Conservation (phyloP, 2,888 invertebrate genomes). For the Agrochola lychnidis region DNA sequence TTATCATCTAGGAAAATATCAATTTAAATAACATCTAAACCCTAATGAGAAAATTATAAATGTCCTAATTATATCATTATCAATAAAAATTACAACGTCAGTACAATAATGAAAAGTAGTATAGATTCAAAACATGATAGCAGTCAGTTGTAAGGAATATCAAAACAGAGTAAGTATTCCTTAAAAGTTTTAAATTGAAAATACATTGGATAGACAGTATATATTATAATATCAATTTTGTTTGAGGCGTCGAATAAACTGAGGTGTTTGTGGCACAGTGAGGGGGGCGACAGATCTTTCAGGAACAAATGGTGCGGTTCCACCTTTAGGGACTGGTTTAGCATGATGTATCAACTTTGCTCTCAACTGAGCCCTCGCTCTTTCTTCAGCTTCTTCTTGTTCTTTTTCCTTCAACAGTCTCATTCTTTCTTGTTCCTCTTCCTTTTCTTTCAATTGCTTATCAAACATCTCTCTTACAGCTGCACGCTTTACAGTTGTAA, state of each 20-base stretch:
- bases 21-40: constrained; percentile 44
- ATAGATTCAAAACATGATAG: constrained; percentile 60
- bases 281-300: constrained; percentile 88
- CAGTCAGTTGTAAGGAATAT: constrained; percentile 48
- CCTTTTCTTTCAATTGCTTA: constrained; percentile 88
- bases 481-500: constrained; percentile 92
- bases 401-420: constrained; percentile 82
- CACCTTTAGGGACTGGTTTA: constrained; percentile 88
- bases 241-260: constrained; percentile 84
- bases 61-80: constrained; percentile 40
- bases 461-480: constrained; percentile 92
- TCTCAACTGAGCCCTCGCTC: constrained; percentile 88
- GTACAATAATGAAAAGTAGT: constrained; percentile 51
- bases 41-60: constrained; percentile 44
- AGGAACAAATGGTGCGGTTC: constrained; percentile 86
- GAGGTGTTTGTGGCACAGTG: constrained; percentile 92
- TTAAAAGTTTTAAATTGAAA: constrained; percentile 32
- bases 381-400: constrained; percentile 86
- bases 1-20: constrained; percentile 33
- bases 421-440: constrained; percentile 86
- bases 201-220: constrained; percentile 9
- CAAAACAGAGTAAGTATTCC: constrained; percentile 40
- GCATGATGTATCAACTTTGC: constrained; percentile 91
- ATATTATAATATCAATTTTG: constrained; percentile 66
- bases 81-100: constrained; percentile 54